Base-by-base conservation (phyloP, 2,797 vertebrate species). In the Cyclopterus lumpus region DNA sequence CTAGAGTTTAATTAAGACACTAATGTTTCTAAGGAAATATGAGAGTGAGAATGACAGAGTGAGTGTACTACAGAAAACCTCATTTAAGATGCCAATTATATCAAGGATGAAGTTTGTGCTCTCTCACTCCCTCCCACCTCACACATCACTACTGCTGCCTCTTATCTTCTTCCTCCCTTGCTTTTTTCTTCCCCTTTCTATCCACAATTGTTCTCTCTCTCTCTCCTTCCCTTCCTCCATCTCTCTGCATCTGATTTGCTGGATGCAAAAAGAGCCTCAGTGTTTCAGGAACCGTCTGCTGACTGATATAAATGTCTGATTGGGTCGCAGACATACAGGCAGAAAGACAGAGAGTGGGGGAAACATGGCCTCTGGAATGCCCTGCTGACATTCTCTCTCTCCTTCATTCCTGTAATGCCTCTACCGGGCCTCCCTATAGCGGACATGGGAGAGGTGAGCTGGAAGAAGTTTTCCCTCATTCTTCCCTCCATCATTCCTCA, bases 221-320 rank as follows among this genome's bases (percentile, higher is more conserved):
- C 10, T 26, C 48, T 81, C 48, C 49, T 36, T 69, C 53, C 10
- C 46, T 69, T 61, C 36, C 63, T 70, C 49, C 61, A 75, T 71
- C 76, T 71, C 76, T 69, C 59, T 66, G 60, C 63, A 84, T 90
- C 75, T 80, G 70, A 84, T 85, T 75, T 62, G 20, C 55, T 36
- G 55, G 54, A 67, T 85, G 69, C 46, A 71, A 84, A 85, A 60
- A 70, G 34, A 79, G 62, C 68, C 74, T 81, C 53, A 49, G 72
- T 81, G 75, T 90, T 87, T 88, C 73, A 71, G 67, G 70, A 80
- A 32, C 49, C 64, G 61, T 24, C 64, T 63, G 80, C 85, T 86
- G 85, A 88, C 83, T 84, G 87, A 90, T 82, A 67, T 75, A 79
- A 88, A 89, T 82, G 86, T 90, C 86, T 86, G 83, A 89, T 88